Conservation (phyloP, 2,113 vertebrate species). For the Clarias magur region DNA sequence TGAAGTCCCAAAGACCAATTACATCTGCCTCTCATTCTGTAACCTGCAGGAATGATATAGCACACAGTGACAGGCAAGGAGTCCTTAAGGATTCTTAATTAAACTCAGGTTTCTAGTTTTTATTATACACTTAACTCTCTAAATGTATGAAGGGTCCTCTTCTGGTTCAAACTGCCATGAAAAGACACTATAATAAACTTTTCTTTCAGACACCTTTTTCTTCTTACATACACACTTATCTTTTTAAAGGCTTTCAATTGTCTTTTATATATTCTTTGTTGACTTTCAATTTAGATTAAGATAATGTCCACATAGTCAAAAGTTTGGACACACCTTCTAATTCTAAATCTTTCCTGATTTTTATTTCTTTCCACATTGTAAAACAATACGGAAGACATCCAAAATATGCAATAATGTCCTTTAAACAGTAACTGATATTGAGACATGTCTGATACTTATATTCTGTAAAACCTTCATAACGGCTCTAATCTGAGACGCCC, state of each 20-base stretch:
- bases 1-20: conserved; percentile 17
- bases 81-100: neutral
- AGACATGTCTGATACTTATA: too few species aligned
- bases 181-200: neutral
- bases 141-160: neutral
- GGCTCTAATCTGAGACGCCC: too few species aligned
- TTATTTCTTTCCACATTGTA: too few species aligned
- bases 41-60: conserved; percentile 31
- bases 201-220: neutral
- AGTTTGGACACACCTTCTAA: too few species aligned
- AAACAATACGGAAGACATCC: too few species aligned
- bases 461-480: too few species aligned
- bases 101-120: neutral
- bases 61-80: conserved; percentile 6
- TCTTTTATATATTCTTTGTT: neutral
- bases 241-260: neutral
- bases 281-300: neutral
- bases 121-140: neutral
- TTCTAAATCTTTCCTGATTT: too few species aligned
- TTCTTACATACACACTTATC: neutral
- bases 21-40: conserved; percentile 34
- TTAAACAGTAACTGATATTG: too few species aligned
- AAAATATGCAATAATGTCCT: too few species aligned
- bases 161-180: neutral
- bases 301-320: neutral